Evolutionary conservation across 1,140 invertebrate genomes (phyloP), one percentile per base, ranked within the genome.

Genomic region (Schlechtendalia chinensis): DNA sequence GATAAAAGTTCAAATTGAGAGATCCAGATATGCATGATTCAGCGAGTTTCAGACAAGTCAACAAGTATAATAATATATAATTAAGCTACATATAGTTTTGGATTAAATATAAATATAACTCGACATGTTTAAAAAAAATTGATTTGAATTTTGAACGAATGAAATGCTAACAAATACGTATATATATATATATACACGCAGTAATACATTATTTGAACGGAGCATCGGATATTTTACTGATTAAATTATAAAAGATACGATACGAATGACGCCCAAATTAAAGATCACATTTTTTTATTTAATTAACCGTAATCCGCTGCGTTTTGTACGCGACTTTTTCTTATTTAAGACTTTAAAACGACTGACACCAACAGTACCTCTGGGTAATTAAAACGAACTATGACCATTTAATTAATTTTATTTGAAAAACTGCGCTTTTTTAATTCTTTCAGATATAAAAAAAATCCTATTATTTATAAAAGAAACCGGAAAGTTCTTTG

Each of bases 351-450:
- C 39, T 16, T 61, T 53, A 63, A 61, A 79, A 79, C 39, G 12
- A 58, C 53, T 77, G 74, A 79, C 75, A 79, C 58, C 27, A 4
- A 17, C 75, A 79, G 75, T 61, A n/a, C n/a, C 39, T 79, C n/a
- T 45, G 32, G 54, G 54, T 79, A 79, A 79, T 79, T 63, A 63
- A 79, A 79, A 79, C 39, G 61, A 27, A 27, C 24, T 59, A 79
- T 59, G 32, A 19, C 45, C 22, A 47, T 79, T 79, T 79, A 79
- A 79, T 79, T 79, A 47, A 59, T 63, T 63, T 79, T 50, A 47
- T 79, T 79, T 63, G 5, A n/a, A 59, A 24, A 75, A 45, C 14
- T 75, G 50, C 10, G 16, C 39, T 61, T 79, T 61, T 79, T 22
- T 79, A 50, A 50, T 63, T 47, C 39, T 63, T 16, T 19, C 14